These are phyloP conservation scores for Spicauda simplicius DNA, from an alignment of 2,888 invertebrate genomes.

Conservation along the genomic window DNA sequence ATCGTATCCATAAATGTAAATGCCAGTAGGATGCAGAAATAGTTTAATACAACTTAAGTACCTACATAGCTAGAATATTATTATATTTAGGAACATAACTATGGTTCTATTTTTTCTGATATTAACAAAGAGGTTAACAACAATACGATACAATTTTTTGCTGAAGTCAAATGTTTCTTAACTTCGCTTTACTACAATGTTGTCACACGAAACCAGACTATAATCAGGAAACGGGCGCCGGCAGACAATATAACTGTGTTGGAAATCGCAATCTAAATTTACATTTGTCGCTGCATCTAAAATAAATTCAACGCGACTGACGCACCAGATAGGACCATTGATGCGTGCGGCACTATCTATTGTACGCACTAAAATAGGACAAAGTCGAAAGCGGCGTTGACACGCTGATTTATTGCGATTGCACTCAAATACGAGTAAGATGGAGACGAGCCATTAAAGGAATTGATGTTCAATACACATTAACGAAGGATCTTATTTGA, in stretches of 20 bases:
- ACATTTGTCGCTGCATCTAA: slow-evolving; percentile 47
- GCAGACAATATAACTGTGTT: slow-evolving; percentile 36
- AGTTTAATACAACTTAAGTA: too few relatives aligned
- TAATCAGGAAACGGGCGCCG: slow-evolving; percentile 30
- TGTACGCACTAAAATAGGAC: slow-evolving; percentile 63
- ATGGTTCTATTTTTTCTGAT: too few relatives aligned
- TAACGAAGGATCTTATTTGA: slow-evolving; percentile 56
- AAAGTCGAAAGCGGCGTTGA: slow-evolving; percentile 61
- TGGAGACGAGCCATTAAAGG: slow-evolving; percentile 44
- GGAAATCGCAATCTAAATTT: slow-evolving; percentile 35
- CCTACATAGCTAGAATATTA: too few relatives aligned
- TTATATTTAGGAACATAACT: too few relatives aligned
- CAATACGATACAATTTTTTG: background rate
- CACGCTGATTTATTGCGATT: slow-evolving; percentile 61
- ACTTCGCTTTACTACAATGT: background rate
- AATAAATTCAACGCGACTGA: slow-evolving; percentile 61
- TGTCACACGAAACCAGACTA: background rate
- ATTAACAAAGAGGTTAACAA: too few relatives aligned
- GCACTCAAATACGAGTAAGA: slow-evolving; percentile 47
- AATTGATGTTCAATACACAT: slow-evolving; percentile 53
- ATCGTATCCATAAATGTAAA: too few relatives aligned
- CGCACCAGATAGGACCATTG: slow-evolving; percentile 67
- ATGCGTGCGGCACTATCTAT: slow-evolving; percentile 56
- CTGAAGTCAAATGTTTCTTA: background rate
- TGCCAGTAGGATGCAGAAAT: too few relatives aligned